A percentile compares a stretch with the other conserved stretches of the same genome.
Evolutionary conservation across 2,797 vertebrate genomes (phyloP).

Genomic region (Oreonectes daqikongensis): DNA sequence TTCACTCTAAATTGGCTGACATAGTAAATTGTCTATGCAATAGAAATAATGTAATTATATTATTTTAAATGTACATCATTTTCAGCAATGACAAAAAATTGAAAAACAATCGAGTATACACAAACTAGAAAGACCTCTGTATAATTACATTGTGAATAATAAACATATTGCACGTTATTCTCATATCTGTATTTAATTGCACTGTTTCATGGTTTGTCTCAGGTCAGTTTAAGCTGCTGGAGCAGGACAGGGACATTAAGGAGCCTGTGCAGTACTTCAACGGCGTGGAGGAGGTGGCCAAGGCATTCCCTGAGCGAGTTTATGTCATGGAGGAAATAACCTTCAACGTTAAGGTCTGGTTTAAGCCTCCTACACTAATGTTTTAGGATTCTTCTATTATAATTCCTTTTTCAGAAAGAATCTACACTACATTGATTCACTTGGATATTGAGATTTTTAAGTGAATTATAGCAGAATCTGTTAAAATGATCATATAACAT

Average conservation of each 20-base stretch:
- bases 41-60: neutral
- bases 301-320: constrained; percentile 98
- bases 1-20: neutral
- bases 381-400: neutral
- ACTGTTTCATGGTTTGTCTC: constrained; percentile 65
- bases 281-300: constrained; percentile 99
- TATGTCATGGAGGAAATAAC: constrained; percentile 99
- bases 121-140: neutral
- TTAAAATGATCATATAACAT: neutral
- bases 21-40: neutral
- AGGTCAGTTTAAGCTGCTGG: constrained; percentile 99
- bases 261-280: constrained; percentile 98
- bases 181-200: neutral
- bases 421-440: neutral
- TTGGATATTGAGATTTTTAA: neutral
- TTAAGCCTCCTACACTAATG: neutral
- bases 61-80: neutral
- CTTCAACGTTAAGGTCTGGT: constrained; percentile 95
- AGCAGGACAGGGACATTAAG: constrained; percentile 98
- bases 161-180: neutral
- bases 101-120: neutral
- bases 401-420: neutral
- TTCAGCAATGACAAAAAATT: neutral
- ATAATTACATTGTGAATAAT: neutral
- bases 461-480: too few relatives aligned